Conservation (phyloP, 2,113 vertebrate genomes). For the Epinephelus cyanopodus region DNA sequence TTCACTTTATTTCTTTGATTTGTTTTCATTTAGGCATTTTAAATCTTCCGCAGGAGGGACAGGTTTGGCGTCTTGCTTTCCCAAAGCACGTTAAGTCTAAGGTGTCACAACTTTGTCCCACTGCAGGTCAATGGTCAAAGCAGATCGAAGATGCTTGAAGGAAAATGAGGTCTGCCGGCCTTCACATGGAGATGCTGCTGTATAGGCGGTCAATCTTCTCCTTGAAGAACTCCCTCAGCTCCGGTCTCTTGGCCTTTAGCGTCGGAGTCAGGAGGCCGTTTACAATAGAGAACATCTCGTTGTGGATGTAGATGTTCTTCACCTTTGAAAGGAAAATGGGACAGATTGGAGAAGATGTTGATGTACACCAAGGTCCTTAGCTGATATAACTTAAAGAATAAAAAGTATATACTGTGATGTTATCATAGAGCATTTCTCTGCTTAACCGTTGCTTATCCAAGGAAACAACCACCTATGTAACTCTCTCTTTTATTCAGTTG, state of each 20-base stretch:
- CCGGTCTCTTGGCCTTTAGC: constrained; percentile 94
- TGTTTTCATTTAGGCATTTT: constrained; percentile 48
- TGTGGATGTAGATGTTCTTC: constrained; percentile 96
- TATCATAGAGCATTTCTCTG: background rate
- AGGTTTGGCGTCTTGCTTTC: constrained; percentile 48
- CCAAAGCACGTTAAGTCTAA: constrained; percentile 48
- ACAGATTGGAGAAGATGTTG: background rate
- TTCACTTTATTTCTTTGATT: constrained; percentile 32
- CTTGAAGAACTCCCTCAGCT: constrained; percentile 97
- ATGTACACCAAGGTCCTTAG: background rate
- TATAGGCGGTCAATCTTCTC: constrained; percentile 94
- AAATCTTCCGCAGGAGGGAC: constrained; percentile 35
- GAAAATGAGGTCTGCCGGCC: constrained; percentile 31
- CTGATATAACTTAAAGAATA: background rate
- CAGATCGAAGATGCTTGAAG: constrained; percentile 51
- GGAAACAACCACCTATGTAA: background rate
- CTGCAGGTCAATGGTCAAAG: constrained; percentile 55
- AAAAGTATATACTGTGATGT: background rate
- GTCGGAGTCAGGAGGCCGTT: constrained; percentile 98
- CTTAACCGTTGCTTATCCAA: no score
- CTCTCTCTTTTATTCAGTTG: background rate
- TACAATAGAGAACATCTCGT: constrained; percentile 94
- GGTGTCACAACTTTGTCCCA: constrained; percentile 41
- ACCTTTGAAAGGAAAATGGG: constrained; percentile 86
- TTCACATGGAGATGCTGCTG: constrained; percentile 92